Evolutionary conservation across 2,113 vertebrate genomes (phyloP).

Genomic region (Etheostoma spectabile): DNA sequence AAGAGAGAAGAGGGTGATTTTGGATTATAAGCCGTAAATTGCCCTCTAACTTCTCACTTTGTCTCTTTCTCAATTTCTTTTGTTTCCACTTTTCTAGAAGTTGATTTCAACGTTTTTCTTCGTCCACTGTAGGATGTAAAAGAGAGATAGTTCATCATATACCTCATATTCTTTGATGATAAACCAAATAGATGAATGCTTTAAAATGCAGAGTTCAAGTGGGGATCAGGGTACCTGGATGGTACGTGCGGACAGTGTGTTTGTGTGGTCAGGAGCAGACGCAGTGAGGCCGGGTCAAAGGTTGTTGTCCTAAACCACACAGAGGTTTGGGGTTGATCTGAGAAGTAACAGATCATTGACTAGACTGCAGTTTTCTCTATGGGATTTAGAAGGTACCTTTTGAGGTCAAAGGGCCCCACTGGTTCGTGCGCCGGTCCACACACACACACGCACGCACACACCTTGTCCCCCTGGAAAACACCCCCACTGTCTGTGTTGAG

Average conservation of each 20-base stretch:
- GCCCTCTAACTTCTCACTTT: constrained; percentile 63
- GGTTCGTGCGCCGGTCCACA: constrained; percentile 46
- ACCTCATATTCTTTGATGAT: constrained; percentile 95
- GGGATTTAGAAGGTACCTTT: constrained; percentile 34
- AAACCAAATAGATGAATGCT: constrained; percentile 92
- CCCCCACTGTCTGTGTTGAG: constrained; percentile 69
- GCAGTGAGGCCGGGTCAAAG: constrained; percentile 29
- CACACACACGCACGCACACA: constrained; percentile 15
- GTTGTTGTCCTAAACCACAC: constrained; percentile 12
- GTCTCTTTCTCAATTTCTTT: constrained; percentile 50
- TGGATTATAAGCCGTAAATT: constrained; percentile 49
- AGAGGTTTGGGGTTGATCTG: constrained; percentile 43
- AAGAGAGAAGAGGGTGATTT: constrained; percentile 48
- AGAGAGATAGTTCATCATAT: constrained; percentile 94
- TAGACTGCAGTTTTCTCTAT: constrained; percentile 27
- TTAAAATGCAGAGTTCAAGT: constrained; percentile 75
- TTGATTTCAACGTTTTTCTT: constrained; percentile 59
- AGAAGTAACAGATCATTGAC: constrained; percentile 27
- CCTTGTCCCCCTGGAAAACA: constrained; percentile 54
- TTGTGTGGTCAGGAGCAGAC: constrained; percentile 32
- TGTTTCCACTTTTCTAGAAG: constrained; percentile 64
- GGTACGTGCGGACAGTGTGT: constrained; percentile 38
- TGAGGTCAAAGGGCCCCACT: constrained; percentile 44
- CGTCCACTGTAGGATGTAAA: constrained; percentile 80
- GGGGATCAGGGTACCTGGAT: constrained; percentile 31